Conservation (phyloP, 2,113 vertebrate species). For the Rhinolophus ferrumequinum region DNA sequence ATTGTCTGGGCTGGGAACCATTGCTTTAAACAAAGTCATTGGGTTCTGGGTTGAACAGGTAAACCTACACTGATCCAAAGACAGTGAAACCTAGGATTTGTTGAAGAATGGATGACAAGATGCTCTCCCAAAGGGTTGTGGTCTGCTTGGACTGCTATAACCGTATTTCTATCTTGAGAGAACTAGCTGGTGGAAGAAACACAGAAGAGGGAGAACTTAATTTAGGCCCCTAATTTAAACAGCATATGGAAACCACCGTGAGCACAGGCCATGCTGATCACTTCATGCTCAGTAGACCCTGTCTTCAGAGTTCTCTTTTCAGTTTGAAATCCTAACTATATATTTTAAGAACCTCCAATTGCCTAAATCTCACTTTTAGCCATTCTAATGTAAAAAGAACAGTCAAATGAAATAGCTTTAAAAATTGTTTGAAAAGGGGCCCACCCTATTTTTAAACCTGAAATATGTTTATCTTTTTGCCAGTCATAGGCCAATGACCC, state of each 20-base stretch:
- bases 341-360: background rate
- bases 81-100: background rate
- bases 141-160: background rate
- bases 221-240: background rate
- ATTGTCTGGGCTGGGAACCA: background rate
- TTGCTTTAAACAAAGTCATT: background rate
- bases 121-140: background rate
- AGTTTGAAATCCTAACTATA: background rate
- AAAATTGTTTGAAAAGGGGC: background rate
- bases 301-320: background rate
- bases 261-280: background rate
- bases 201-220: background rate
- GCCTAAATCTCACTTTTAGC: background rate
- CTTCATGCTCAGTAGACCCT: background rate
- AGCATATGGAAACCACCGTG: background rate
- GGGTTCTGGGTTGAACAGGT: background rate
- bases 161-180: background rate
- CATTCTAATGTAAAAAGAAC: background rate
- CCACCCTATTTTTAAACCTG: background rate
- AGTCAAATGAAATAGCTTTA: background rate
- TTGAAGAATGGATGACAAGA: background rate
- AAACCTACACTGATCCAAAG: background rate
- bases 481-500: background rate
- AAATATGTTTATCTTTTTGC: background rate
- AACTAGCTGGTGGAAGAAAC: background rate